Conservation (phyloP, 2,888 invertebrate genomes). For the Drosophila helvetica region DNA sequence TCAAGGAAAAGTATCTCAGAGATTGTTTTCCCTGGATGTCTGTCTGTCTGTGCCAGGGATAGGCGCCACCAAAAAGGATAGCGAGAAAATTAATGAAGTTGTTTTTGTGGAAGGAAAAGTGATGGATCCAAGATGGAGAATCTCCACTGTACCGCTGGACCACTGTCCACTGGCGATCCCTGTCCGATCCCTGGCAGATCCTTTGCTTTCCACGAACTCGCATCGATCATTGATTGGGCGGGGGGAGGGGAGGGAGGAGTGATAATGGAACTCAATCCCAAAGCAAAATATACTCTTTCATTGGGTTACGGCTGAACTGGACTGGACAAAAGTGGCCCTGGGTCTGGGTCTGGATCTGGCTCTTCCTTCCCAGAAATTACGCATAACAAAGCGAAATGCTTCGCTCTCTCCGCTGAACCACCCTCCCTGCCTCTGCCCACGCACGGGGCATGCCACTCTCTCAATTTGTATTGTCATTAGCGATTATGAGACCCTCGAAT, state of each 20-base stretch:
- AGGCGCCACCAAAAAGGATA: slow-evolving; percentile 23
- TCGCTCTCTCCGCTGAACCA: slow-evolving; percentile 17
- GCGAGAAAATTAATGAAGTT: slow-evolving; percentile 39
- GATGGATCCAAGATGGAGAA: neutral
- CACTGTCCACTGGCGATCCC: neutral
- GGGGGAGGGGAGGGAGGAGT: no score
- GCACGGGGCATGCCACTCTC: slow-evolving; percentile 24
- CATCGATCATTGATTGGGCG: slow-evolving; percentile 51
- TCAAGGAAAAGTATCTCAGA: slow-evolving; percentile 43
- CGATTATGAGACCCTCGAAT: slow-evolving; percentile 60
- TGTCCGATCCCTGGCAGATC: slow-evolving; percentile 6
- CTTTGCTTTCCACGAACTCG: slow-evolving; percentile 58
- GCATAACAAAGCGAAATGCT: slow-evolving; percentile 62
- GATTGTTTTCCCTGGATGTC: neutral
- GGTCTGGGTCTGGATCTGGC: neutral
- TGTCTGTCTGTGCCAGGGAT: slow-evolving; percentile 1
- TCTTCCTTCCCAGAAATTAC: slow-evolving; percentile 49
- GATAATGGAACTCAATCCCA: slow-evolving; percentile 26
- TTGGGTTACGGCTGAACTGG: no score
- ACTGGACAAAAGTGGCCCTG: slow-evolving; percentile 65
- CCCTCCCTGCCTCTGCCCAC: slow-evolving; percentile 13
- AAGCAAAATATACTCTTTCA: slow-evolving; percentile 4
- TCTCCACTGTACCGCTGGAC: neutral
- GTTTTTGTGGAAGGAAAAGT: slow-evolving; percentile 12
- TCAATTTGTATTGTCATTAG: slow-evolving; percentile 78